Evolutionary conservation across 2,888 invertebrate genomes (phyloP), one percentile per base, ranked within the genome.

Genomic region (Myopa testacea): DNA sequence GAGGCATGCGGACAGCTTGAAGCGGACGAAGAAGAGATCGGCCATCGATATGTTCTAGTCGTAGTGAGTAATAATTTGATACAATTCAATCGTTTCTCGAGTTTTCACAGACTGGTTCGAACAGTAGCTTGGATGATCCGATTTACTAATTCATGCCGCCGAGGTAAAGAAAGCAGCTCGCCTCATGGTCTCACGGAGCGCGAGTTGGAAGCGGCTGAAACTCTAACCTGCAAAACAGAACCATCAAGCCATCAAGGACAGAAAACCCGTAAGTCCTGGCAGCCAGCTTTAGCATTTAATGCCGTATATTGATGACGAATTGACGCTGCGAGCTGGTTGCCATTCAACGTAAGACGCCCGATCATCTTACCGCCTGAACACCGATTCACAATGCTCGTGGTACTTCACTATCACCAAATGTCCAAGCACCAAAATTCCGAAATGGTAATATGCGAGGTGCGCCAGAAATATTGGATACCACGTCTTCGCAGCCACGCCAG

Each of bases 281-380:
- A 80, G 75, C 40, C 34, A 73, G 38, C 19, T n/a, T n/a, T n/a
- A n/a, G n/a, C n/a, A n/a, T n/a, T n/a, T n/a, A n/a, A n/a, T n/a
- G n/a, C n/a, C n/a, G n/a, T n/a, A n/a, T n/a, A n/a, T n/a, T n/a
- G n/a, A n/a, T 75, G 78, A 40, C 73, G 74, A 1, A 70, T 71
- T 40, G 73, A 79, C n/a, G 78, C 76, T 38, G 79, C 67, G 19
- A 78, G 77, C 60, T 80, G 77, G 72, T 74, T 81, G 7, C 77
- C 81, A 10, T 80, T 76, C 19, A 37, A 62, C 10, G n/a, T 62
- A 4, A 68, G 75, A 67, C 67, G 80, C 10, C 82, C 7, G 14
- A 63, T 63, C 82, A 75, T 68, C 26, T 26, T 26, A 2, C 26
- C 26, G 26, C 26, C 26, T 26, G 26, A 26, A 26, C 26, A 26